These are phyloP conservation scores for Acanthosepion esculentum DNA, from an alignment of 2,888 invertebrate genomes.

Conservation along the genomic window DNA sequence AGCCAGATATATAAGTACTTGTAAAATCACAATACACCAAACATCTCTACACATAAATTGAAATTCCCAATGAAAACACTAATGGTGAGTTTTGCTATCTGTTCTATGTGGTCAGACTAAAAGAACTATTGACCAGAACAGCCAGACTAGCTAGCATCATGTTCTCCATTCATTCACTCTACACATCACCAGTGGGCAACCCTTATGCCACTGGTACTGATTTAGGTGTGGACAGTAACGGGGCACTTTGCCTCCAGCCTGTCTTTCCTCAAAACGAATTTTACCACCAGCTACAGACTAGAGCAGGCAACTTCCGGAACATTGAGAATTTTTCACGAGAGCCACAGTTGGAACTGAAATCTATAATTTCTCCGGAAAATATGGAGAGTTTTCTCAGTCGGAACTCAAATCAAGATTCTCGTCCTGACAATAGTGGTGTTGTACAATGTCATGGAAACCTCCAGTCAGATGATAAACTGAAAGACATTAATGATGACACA, in stretches of 20 bases:
- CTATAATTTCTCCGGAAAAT: background rate
- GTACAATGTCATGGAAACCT: background rate
- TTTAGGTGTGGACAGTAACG: slow-evolving; percentile 10
- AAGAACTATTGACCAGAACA: background rate
- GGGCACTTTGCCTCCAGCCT: background rate
- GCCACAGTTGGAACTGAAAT: background rate
- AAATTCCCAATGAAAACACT: background rate
- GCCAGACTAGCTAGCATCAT: background rate
- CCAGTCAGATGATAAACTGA: background rate
- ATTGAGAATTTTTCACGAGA: background rate
- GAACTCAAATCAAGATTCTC: background rate
- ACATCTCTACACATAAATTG: background rate
- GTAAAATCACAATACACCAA: background rate
- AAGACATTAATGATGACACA: slow-evolving; percentile 3
- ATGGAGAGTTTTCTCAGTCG: background rate
- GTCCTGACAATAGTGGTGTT: background rate
- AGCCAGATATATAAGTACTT: background rate
- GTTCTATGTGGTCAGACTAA: background rate
- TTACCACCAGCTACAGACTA: slow-evolving; percentile 38
- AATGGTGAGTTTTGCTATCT: background rate
- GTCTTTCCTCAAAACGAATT: slow-evolving; percentile 39
- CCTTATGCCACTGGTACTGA: background rate
- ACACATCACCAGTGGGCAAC: slow-evolving; percentile 34
- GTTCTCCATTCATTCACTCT: slow-evolving; percentile 35
- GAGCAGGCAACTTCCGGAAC: background rate